Conservation (phyloP, 1,140 invertebrate species). For the Dolichoris vasculosae region DNA sequence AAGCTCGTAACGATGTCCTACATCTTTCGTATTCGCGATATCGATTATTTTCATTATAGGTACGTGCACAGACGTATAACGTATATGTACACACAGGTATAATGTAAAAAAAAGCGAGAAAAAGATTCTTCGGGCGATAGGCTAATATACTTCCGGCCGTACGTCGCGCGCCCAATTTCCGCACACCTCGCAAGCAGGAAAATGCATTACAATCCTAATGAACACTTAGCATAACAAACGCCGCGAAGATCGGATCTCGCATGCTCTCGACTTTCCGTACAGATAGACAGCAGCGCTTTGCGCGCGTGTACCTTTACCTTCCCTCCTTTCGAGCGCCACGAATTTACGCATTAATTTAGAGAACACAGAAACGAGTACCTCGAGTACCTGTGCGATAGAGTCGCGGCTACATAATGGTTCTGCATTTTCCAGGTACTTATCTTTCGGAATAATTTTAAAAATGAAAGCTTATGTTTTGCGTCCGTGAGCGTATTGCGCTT, state of each 20-base stretch:
- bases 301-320: slow-evolving; percentile 28
- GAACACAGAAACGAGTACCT: neutral
- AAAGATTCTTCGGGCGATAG: slow-evolving; percentile 32
- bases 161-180: slow-evolving; percentile 37
- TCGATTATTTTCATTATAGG: neutral
- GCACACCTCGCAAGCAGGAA: slow-evolving; percentile 48
- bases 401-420: neutral
- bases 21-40: neutral
- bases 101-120: slow-evolving; percentile 1
- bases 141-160: slow-evolving; percentile 48
- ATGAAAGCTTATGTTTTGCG: neutral
- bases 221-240: slow-evolving; percentile 74
- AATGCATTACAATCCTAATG: slow-evolving; percentile 73
- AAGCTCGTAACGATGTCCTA: neutral
- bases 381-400: neutral
- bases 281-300: slow-evolving; percentile 52
- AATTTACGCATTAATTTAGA: slow-evolving; percentile 44
- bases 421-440: slow-evolving; percentile 37
- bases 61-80: neutral
- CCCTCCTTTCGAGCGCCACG: slow-evolving; percentile 21
- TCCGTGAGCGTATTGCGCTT: neutral
- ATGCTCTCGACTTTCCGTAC: slow-evolving; percentile 57
- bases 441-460: slow-evolving; percentile 41
- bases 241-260: slow-evolving; percentile 66
- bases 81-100: neutral